Base-by-base conservation (phyloP, 1,140 invertebrate species). In the Xylocopa sonorina region DNA sequence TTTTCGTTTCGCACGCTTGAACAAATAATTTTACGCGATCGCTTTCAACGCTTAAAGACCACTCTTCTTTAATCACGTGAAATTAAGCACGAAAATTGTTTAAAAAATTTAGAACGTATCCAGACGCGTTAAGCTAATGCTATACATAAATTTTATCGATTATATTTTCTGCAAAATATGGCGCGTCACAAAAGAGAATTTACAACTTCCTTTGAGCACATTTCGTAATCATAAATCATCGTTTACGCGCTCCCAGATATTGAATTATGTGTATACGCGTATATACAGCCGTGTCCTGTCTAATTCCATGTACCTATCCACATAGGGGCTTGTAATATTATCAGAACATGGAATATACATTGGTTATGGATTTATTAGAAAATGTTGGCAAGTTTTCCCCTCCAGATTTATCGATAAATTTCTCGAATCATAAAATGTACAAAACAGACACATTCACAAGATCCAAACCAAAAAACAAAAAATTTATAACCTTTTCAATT, bases 201-300 rank as follows among this genome's bases (percentile, higher is more conserved):
- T 53, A 10, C n/a, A 41, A n/a, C 46, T 58, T 62, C 12, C 68
- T 46, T 29, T 29, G 5, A 16, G 38, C 32, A 12, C n/a, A 72
- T 60, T 72, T 58, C 53, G 0, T 55, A 21, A 71, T 57, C 53
- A 10, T 72, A 24, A 58, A 72, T 72, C 53, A 72, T 58, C 69
- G 38, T 60, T 72, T 10, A 58, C 53, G 41, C 41, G 27, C 55
- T 58, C 43, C n/a, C 29, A 14, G 53, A 58, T 60, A 60, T 72
- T 24, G 68, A 72, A 46, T 43, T 46, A 58, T 43, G 38, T 24
- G 21, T 38, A 1, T n/a, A 18, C 14, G 10, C 6, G 27, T 46
- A 12, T 34, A 21, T 41, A 34, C 69, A 60, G 29, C 38, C 48
- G 55, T n/a, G 27, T 4, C 1, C 53, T n/a, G 50, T 32, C 38